Percentiles rank a stretch among this genome's conserved stretches.
These are phyloP conservation scores for Metopolophium dirhodum DNA, from an alignment of 1,140 invertebrate species.

Conservation along the genomic window DNA sequence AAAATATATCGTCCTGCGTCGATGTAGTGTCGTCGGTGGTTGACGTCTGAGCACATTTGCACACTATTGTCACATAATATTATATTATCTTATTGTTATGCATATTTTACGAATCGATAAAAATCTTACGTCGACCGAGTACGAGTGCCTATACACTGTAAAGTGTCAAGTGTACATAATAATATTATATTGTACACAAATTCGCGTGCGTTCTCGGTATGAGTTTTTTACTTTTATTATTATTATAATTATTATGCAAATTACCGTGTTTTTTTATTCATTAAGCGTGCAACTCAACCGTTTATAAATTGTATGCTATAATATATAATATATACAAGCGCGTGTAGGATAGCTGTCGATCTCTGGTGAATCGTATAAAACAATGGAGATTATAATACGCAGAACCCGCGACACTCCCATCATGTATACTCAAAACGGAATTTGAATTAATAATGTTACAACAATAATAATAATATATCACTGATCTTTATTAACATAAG, in stretches of 20 bases:
- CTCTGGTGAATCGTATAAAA: background rate
- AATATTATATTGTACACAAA: background rate
- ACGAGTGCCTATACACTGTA: background rate
- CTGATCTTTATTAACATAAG: background rate
- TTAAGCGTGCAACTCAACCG: background rate
- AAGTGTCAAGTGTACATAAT: background rate
- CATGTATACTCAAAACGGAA: background rate
- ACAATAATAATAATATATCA: background rate
- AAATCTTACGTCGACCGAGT: background rate
- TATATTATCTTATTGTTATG: background rate
- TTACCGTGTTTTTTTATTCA: background rate
- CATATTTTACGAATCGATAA: background rate
- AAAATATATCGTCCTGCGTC: background rate
- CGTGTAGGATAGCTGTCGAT: background rate
- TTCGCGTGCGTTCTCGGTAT: background rate
- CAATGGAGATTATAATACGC: background rate
- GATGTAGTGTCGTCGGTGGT: background rate
- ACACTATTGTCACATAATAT: background rate
- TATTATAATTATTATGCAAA: slow-evolving; percentile 2
- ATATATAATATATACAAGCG: background rate
- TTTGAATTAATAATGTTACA: background rate
- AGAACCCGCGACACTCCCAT: background rate
- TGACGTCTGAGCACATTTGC: background rate
- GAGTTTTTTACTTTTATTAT: background rate
- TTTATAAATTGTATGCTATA: background rate